Evolutionary conservation across 2,113 vertebrate species (phyloP), one percentile per base, ranked within the genome.

Genomic region (Donacobius atricapilla): DNA sequence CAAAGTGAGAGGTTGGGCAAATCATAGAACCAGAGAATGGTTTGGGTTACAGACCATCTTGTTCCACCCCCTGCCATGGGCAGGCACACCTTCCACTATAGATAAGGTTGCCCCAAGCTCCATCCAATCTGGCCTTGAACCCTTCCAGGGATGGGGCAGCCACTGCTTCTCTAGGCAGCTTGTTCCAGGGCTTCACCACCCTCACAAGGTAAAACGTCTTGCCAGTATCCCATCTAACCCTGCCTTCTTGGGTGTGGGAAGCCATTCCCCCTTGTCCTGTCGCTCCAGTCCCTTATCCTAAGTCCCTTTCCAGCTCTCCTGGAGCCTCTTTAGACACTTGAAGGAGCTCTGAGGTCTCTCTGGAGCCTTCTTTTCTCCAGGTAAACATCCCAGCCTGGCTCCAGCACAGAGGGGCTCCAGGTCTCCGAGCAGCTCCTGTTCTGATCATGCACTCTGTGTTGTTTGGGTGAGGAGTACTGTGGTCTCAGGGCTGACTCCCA

Each of bases 381-480:
- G 11, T 11, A 51, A 39, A 3, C 53, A n/a, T 45, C 23, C 39
- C 13, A 14, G n/a, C 60, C 33, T 58, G 51, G 27, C 51, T n/a
- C 8, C 45, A 60, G 77, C 6, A 33, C 51, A 60, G 77, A n/a
- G 51, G 27, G 37, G 23, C 39, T 53, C 30, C 61, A 47, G 39
- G 45, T n/a, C n/a, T 53, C 0, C 0, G 61, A 31, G 20, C n/a
- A 45, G 17, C 45, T 89, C 16, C n/a, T 53, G 22, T 37, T 75
- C 19, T 22, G 20, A 4, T 15, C 3, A 0, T 11, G 2, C 1
- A 0, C 21, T 65, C 19, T 6, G 18, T n/a, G 39, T 17, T 31
- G 12, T 27, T 68, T 18, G 35, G 16, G 6, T 56, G 61, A 22
- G 57, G 27, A 3, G 7, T 75, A 25, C 44, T 57, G 64, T n/a